Evolutionary conservation across 2,113 vertebrate species (phyloP), one percentile per base, ranked within the genome.

Genomic region (Oryzias melastigma): DNA sequence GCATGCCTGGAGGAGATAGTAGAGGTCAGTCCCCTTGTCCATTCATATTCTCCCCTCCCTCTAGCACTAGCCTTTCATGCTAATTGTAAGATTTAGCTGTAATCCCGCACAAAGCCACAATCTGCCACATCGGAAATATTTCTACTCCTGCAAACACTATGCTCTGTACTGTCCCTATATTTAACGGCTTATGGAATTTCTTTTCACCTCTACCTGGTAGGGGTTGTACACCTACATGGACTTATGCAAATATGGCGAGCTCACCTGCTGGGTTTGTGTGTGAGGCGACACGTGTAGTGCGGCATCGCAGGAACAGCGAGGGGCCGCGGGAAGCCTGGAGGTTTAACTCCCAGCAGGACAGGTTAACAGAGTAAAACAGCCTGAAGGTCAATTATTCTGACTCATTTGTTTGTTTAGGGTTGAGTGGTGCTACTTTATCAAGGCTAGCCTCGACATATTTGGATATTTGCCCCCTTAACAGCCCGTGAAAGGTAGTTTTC

Each of bases 51-150:
- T 65, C 68, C 71, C 71, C 80, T 75, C 62, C 48, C 50, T 76
- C 71, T 45, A 72, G 53, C 44, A 20, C 73, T 81, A 83, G 77
- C 75, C 71, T 86, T 87, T 91, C 81, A 87, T 87, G 80, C 82
- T 88, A 90, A 91, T 90, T 90, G 89, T 79, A 80, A 83, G 88
- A 84, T 89, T 89, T 80, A 73, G 65, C 76, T 78, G 64, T 91
- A 91, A 92, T 91, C 89, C 90, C 47, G 53, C 48, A 72, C 59
- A 85, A 85, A 88, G 78, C 73, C 84, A 55, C 55, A 67, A 68
- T 82, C 69, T 77, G 57, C 58, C 52, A 50, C 82, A 71, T 50
- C 50, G 70, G 71, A 77, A 77, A 81, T 77, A 80, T 78, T 77
- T 77, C 85, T 67, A 71, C 47, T 63, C 61, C 58, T 45, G 74